Evolutionary conservation across 2,113 vertebrate species (phyloP).

Genomic region (Etheostoma cragini): DNA sequence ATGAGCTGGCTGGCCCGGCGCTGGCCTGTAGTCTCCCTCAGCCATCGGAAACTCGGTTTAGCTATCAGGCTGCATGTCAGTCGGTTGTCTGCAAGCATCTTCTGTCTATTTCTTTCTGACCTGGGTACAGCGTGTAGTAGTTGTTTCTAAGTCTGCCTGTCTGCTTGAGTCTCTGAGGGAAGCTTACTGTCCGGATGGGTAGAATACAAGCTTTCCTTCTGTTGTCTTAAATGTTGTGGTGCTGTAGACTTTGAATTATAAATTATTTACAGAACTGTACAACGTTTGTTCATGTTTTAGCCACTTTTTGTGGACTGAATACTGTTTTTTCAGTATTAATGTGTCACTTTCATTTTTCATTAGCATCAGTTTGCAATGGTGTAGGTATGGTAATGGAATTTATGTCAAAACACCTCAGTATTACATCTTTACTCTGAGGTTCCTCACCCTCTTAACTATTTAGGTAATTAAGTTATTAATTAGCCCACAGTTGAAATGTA

Average conservation of each 20-base stretch:
- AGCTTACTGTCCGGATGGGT: conserved; percentile 3
- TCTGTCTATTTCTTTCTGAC: conserved; percentile 25
- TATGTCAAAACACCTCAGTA: no score
- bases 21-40: conserved; percentile 39
- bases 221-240: not conserved
- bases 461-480: no score
- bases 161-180: conserved; percentile 18
- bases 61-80: conserved; percentile 32
- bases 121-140: not conserved
- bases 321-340: no score
- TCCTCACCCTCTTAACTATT: no score
- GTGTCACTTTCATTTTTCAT: not conserved
- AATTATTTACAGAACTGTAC: not conserved
- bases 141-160: conserved; percentile 19
- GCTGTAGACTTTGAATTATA: not conserved
- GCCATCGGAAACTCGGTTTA: conserved; percentile 30
- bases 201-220: not conserved
- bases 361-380: not conserved
- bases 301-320: not conserved
- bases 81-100: conserved; percentile 33
- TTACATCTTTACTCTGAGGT: no score
- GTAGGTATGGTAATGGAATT: not conserved
- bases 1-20: conserved; percentile 29
- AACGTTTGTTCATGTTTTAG: not conserved
- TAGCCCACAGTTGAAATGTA: no score